Base-by-base conservation (phyloP, 2,797 vertebrate genomes). In the Gymnoscopelus microlampas region DNA sequence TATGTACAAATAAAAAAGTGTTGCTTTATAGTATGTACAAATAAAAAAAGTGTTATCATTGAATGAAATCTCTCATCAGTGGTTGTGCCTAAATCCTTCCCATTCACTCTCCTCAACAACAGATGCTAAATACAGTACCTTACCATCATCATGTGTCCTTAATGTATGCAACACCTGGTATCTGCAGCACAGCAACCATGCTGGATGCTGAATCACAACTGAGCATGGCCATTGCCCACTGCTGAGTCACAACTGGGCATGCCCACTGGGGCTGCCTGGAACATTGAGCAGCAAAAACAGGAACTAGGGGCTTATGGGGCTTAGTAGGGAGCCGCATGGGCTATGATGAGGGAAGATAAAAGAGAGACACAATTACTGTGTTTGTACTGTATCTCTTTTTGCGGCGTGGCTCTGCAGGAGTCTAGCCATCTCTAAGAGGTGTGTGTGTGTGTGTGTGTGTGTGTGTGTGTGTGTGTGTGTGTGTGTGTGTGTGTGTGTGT, bases 141-240 rank as follows among this genome's bases (percentile, higher is more conserved):
- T 69, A 14, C 44, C 4, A 32, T 32, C 35, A 39, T 10, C 39
- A 44, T 44, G 39, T 44, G 49, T 7, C 51, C 49, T 1, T 53
- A n/a, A 56, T 56, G 60, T 44, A 29, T 64, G 64, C 26, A 67
- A 79, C 39, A 13, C 84, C 68, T 81, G 78, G 86, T 81, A 84
- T 87, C 86, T 14, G 77, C 72, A 70, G 57, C 86, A 53, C 68
- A 14, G 83, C 80, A 88, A 84, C 84, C 63, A 5, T 50, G 66
- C 78, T 68, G 63, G 75, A 73, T 62, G 50, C 55, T 51, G 77
- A 61, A 61, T 57, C 44, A 48, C 50, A 24, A 66, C 39, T 48
- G 44, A 61, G 58, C 32, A 32, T 35, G 5, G 5, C 32, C 80
- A 56, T 79, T 3, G 80, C 29, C 5, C 13, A 64, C 58, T 63